Evolutionary conservation across 1,140 invertebrate genomes (phyloP).

Genomic region (Pantala flavescens): DNA sequence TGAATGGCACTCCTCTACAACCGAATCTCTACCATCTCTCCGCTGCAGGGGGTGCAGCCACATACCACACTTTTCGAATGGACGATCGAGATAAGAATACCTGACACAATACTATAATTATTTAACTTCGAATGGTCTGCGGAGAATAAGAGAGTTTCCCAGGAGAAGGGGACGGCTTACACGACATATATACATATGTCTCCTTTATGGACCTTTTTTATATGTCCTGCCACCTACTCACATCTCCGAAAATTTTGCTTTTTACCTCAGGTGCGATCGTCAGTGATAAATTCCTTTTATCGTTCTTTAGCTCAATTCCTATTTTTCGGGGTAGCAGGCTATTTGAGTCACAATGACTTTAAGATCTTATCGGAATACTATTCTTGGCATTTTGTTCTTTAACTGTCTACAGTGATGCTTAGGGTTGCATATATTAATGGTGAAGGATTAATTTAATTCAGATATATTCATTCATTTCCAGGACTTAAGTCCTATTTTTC

Average conservation of each 20-base stretch:
- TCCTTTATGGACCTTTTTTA: not conserved
- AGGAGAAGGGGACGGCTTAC: not conserved
- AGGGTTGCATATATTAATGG: too few species aligned
- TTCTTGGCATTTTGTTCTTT: too few species aligned
- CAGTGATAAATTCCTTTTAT: too few species aligned
- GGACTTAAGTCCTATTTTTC: too few species aligned
- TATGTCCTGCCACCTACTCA: too few species aligned
- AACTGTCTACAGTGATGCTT: too few species aligned
- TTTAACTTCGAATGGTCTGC: constrained; percentile 3
- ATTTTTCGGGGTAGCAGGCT: too few species aligned
- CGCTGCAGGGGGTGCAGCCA: not conserved
- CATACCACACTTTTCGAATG: not conserved
- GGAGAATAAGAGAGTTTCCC: not conserved
- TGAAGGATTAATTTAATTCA: too few species aligned
- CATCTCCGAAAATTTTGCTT: too few species aligned
- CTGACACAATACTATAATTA: constrained; percentile 6
- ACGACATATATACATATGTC: not conserved
- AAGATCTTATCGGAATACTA: not conserved
- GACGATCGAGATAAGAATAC: not conserved
- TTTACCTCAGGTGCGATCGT: too few species aligned
- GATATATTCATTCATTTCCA: too few species aligned
- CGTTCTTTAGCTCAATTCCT: too few species aligned
- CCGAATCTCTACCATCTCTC: not conserved
- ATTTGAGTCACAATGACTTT: not conserved
- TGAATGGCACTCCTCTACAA: not conserved